Percentiles rank a stretch among this genome's conserved stretches.
Conservation (phyloP, 1,140 invertebrate genomes). For the Aleiodes sp. region DNA sequence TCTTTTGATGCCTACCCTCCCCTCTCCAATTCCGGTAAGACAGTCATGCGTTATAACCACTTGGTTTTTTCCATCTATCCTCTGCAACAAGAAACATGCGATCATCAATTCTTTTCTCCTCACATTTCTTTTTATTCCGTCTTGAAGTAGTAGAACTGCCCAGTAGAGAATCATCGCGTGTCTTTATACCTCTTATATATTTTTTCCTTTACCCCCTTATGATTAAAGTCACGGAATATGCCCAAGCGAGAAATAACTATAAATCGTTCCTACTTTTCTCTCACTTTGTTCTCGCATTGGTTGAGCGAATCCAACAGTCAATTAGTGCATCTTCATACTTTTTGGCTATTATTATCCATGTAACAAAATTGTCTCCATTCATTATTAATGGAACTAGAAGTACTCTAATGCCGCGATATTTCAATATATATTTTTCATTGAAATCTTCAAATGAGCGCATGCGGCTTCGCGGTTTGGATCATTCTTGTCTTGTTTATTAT, state of each 20-base stretch:
- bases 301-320: no score
- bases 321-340: no score
- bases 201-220: not conserved
- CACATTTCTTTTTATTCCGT: not conserved
- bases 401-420: no score
- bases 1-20: not conserved
- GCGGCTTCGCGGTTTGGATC: no score
- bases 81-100: not conserved
- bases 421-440: no score
- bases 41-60: not conserved
- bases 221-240: not conserved
- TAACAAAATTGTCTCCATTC: no score
- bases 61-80: not conserved
- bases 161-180: slow-evolving; percentile 13
- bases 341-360: no score
- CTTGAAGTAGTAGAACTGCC: not conserved
- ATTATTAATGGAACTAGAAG: no score
- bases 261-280: not conserved
- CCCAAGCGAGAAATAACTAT: not conserved
- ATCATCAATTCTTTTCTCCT: slow-evolving; percentile 32
- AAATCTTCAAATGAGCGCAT: no score
- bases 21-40: slow-evolving; percentile 16
- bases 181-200: not conserved
- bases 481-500: no score
- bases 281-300: not conserved